Evolutionary conservation across 2,888 invertebrate genomes (phyloP).

Genomic region (Acleris laterana): DNA sequence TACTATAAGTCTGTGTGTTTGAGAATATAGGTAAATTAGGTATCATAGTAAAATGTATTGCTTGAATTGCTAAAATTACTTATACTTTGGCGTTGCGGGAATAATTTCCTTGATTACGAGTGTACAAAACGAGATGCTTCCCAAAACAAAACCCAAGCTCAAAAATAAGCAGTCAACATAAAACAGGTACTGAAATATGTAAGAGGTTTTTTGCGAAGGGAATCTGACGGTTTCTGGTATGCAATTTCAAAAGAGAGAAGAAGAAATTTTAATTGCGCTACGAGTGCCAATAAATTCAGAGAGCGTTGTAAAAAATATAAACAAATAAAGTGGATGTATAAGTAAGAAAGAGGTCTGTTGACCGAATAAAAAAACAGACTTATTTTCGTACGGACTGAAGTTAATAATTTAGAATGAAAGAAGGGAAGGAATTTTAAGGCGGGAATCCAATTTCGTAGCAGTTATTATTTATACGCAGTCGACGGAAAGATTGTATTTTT

Average conservation of each 20-base stretch:
- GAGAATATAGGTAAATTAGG: no score
- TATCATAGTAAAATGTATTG: no score
- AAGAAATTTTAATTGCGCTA: constrained; percentile 28
- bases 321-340: neutral
- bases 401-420: neutral
- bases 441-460: no score
- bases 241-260: constrained; percentile 34
- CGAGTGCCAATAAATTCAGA: constrained; percentile 12
- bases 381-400: neutral
- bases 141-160: constrained; percentile 13
- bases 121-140: constrained; percentile 2
- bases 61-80: no score
- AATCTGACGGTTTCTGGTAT: constrained; percentile 14
- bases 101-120: constrained; percentile 22
- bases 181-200: constrained; percentile 26
- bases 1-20: no score
- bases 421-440: neutral
- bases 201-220: constrained; percentile 21
- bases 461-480: neutral
- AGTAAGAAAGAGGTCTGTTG: neutral
- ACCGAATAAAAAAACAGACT: neutral
- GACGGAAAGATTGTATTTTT: constrained; percentile 19
- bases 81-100: neutral
- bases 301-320: neutral
- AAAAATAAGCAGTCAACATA: constrained; percentile 24